A percentile compares a stretch with the other conserved stretches of the same genome.
These are phyloP conservation scores for Campaea margaritaria DNA, from an alignment of 2,888 invertebrate genomes.

Conservation along the genomic window DNA sequence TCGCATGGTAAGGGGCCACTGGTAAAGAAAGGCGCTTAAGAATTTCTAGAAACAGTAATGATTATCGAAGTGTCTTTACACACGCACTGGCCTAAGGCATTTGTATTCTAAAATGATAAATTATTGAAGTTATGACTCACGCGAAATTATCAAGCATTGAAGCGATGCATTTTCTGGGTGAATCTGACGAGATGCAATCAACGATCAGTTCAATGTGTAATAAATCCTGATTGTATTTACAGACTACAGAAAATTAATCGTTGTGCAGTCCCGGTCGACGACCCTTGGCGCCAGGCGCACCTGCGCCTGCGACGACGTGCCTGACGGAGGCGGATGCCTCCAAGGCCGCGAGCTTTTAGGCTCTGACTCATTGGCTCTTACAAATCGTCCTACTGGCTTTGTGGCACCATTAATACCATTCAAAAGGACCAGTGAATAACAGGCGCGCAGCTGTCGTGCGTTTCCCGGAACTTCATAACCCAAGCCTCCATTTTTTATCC, in stretches of 20 bases:
- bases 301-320: constrained; percentile 67
- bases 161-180: constrained; percentile 15
- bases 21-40: constrained; percentile 47
- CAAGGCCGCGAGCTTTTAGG: constrained; percentile 66
- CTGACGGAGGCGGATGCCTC: constrained; percentile 62
- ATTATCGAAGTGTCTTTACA: constrained; percentile 20
- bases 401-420: constrained; percentile 38
- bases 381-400: constrained; percentile 33
- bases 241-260: constrained; percentile 55
- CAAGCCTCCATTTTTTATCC: constrained; percentile 29
- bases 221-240: constrained; percentile 45
- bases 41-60: constrained; percentile 49
- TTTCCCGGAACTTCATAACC: constrained; percentile 41
- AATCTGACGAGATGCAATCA: constrained; percentile 15
- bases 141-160: constrained; percentile 9
- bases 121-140: constrained; percentile 16
- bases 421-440: constrained; percentile 35
- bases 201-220: constrained; percentile 21
- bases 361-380: constrained; percentile 50
- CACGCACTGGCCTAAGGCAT: constrained; percentile 17
- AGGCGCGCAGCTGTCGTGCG: constrained; percentile 36
- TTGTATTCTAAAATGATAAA: constrained; percentile 21
- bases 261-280: constrained; percentile 63
- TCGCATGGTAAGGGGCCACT: constrained; percentile 46
- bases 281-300: constrained; percentile 68